Conservation (phyloP, 2,888 invertebrate species). For the Netelia melanura region DNA sequence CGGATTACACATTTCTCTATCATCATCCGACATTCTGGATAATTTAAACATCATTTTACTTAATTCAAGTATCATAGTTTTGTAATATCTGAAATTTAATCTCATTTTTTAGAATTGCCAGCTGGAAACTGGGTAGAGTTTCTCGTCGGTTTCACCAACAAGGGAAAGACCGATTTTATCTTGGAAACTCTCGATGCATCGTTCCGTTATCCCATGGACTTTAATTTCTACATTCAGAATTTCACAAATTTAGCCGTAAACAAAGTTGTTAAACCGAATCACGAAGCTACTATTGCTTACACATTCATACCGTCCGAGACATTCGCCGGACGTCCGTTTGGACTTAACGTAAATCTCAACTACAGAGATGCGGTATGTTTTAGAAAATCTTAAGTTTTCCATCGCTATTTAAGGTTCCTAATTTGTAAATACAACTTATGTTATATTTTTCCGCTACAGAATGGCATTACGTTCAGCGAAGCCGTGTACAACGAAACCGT, state of each 20-base stretch:
- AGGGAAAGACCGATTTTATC: conserved; percentile 95
- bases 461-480: conserved; percentile 90
- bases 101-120: conserved; percentile 90
- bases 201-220: conserved; percentile 99
- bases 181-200: conserved; percentile 98
- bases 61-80: background rate
- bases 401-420: background rate
- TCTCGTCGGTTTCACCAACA: conserved; percentile 98
- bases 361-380: conserved; percentile 90
- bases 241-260: conserved; percentile 96
- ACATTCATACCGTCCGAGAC: conserved; percentile 97
- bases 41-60: conserved; percentile 12
- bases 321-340: conserved; percentile 98
- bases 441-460: conserved; percentile 82
- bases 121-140: conserved; percentile 97
- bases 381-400: background rate
- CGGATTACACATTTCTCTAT: background rate
- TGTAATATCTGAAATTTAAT: background rate
- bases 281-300: conserved; percentile 98
- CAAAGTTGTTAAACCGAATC: conserved; percentile 94
- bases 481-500: conserved; percentile 99
- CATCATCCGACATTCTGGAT: background rate
- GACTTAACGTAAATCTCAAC: conserved; percentile 95
- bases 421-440: conserved; percentile 36
- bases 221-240: conserved; percentile 99